Conservation (phyloP, 2,113 vertebrate genomes). For the Euleptes europaea region DNA sequence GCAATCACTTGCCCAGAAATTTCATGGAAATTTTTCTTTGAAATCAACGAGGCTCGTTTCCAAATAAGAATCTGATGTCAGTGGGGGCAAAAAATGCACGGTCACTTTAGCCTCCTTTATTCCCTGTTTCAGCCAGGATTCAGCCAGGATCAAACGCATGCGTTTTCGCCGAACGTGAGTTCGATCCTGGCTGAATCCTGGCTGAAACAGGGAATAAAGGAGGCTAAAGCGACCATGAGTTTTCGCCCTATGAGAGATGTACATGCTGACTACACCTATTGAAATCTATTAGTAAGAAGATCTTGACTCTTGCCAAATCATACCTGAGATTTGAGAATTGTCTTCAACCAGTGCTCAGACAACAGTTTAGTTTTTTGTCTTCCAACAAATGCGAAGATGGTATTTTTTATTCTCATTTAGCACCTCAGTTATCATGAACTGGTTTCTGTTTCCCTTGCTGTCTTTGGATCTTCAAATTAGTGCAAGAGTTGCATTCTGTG, state of each 20-base stretch:
- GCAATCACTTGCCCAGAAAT: background rate
- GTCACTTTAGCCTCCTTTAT: too few relatives aligned
- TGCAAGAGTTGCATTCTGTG: background rate
- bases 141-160: too few relatives aligned
- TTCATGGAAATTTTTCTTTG: background rate
- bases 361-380: background rate
- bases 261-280: background rate
- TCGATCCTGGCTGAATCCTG: too few relatives aligned
- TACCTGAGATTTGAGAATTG: background rate
- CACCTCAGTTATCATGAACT: background rate
- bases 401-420: background rate
- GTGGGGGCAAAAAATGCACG: too few relatives aligned
- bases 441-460: background rate
- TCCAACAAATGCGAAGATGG: background rate
- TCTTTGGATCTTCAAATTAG: background rate
- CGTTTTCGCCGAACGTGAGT: too few relatives aligned
- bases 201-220: too few relatives aligned
- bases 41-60: background rate
- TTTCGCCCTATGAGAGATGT: too few relatives aligned
- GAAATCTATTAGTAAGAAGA: background rate
- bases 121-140: too few relatives aligned
- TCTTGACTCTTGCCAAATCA: background rate
- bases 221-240: too few relatives aligned
- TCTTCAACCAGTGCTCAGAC: background rate
- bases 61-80: background rate